Evolutionary conservation across 2,888 invertebrate species (phyloP).

Genomic region (Argyresthia albistria): DNA sequence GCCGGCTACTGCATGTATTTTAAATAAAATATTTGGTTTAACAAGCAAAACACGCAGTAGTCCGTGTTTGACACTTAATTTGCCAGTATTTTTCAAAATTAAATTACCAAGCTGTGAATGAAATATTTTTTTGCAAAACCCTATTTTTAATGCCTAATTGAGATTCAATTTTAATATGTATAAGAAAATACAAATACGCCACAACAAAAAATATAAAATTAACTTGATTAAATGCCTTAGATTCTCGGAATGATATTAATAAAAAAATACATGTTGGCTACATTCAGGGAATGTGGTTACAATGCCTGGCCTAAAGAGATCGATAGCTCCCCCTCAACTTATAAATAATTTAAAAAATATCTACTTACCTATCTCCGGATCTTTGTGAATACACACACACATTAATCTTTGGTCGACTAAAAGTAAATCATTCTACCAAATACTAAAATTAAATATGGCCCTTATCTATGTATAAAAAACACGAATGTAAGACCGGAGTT

Average conservation of each 20-base stretch:
- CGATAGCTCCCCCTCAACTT: neutral
- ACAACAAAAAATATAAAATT: conserved; percentile 14
- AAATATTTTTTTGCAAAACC: no score
- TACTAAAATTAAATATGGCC: conserved; percentile 12
- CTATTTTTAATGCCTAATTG: no score
- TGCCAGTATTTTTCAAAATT: no score
- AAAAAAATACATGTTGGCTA: neutral
- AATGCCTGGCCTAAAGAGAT: neutral
- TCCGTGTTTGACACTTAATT: no score
- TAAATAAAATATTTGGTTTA: no score
- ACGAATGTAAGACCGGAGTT: no score
- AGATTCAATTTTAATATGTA: no score
- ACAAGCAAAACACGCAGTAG: no score
- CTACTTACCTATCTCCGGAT: neutral
- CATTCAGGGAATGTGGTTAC: conserved; percentile 16
- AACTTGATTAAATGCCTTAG: conserved; percentile 2
- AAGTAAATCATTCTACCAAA: conserved; percentile 21
- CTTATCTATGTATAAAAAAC: conserved; percentile 4
- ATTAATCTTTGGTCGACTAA: conserved; percentile 39
- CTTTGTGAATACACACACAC: conserved; percentile 28
- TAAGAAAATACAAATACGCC: no score
- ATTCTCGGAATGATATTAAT: conserved; percentile 18
- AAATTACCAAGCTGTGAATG: no score
- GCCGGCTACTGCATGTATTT: no score
- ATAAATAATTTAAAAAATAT: neutral